Base-by-base conservation (phyloP, 2,797 vertebrate genomes). In the Babyrousa celebensis region DNA sequence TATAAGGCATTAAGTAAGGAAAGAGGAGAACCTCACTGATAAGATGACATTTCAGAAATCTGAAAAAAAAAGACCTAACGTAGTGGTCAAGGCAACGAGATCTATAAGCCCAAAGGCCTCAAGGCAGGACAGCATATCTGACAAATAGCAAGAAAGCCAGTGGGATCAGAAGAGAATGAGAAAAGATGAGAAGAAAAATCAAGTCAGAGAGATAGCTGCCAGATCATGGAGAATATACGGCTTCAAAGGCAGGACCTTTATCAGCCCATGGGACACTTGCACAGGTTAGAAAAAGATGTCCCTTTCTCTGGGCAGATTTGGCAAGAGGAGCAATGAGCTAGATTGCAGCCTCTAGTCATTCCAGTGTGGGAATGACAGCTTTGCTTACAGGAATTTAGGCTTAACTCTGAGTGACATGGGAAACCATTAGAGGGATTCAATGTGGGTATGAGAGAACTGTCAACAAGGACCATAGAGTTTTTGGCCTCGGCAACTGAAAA, bases 21-120 rank as follows among this genome's bases (percentile, higher is more conserved):
- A 86, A 91, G 21, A 85, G 14, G 58, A 95, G 83, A 83, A 54
- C 12, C 56, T 93, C 56, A 40, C 32, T 36, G 48, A 78, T n/a
- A 79, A 72, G 12, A 56, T 56, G 21, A 87, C 56, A 60, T 72
- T 78, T 84, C 84, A 85, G 78, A 86, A 87, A 78, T 40, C 25
- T 79, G 72, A 89, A 84, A 62, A 86, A 63, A 71, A 40, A 16
- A 77, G 56, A 52, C 36, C 36, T 60, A 18, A 48, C 16, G 16
- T 36, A 77, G 82, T 29, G 3, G 25, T 20, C 70, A 48, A 78
- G 21, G 60, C 16, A 83, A 20, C 72, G 68, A 83, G 11, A 78
- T 43, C 7, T 32, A 4, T 4, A 72, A 89, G 52, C 72, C 29
- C 52, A 62, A 83, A 91, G 68, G 14, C 23, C 63, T 85, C n/a